Percentiles rank a stretch among this genome's conserved stretches.
These are phyloP conservation scores for Tachuris rubrigastra DNA, from an alignment of 2,113 vertebrate species.

Conservation along the genomic window DNA sequence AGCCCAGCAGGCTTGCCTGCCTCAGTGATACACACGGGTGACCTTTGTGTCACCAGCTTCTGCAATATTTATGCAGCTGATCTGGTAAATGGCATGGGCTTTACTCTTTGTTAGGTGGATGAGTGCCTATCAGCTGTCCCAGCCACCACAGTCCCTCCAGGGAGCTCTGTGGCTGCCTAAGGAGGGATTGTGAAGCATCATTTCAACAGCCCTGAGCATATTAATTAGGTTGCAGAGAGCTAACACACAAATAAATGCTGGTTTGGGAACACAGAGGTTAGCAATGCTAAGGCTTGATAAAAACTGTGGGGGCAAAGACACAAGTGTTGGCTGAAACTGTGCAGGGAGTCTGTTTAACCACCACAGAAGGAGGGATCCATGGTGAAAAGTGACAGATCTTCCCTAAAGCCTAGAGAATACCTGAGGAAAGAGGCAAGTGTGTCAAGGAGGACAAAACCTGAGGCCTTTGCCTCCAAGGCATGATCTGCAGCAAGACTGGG, in stretches of 20 bases:
- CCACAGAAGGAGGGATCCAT: neutral
- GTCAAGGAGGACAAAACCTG: neutral
- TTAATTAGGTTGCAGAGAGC: neutral
- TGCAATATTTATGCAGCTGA: constrained; percentile 21
- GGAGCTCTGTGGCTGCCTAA: neutral
- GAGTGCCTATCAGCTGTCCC: neutral
- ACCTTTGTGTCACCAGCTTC: neutral
- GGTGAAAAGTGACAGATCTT: neutral
- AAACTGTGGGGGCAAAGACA: neutral
- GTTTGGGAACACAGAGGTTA: neutral
- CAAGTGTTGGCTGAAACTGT: neutral
- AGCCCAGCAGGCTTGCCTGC: neutral
- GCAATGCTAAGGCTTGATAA: neutral
- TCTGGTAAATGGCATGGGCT: neutral
- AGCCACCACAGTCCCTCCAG: neutral
- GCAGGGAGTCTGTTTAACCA: neutral
- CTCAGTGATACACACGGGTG: neutral
- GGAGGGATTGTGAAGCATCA: neutral
- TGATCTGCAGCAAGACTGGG: neutral
- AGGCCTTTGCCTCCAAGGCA: neutral
- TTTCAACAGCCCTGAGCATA: neutral
- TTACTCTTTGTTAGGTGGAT: neutral
- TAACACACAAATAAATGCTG: neutral
- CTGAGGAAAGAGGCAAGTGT: neutral
- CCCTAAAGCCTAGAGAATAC: neutral